These are phyloP conservation scores for Nibea albiflora DNA, from an alignment of 2,113 vertebrate genomes.

Conservation along the genomic window DNA sequence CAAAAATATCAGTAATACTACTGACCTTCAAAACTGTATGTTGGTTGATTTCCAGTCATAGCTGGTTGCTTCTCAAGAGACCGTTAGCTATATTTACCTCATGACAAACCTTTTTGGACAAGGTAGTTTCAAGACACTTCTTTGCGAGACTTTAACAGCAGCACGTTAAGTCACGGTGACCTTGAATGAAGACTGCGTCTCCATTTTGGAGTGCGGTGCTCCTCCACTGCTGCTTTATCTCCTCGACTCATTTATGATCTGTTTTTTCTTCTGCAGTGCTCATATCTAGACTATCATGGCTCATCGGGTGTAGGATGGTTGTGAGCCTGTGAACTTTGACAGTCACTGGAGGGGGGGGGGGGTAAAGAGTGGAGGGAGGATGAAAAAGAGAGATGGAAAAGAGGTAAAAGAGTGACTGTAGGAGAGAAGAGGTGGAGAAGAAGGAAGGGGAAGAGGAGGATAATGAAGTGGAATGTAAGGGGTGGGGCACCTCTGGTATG, in stretches of 20 bases:
- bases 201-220: constrained; percentile 37
- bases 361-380: neutral
- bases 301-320: constrained; percentile 34
- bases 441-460: constrained; percentile 69
- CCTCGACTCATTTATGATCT: constrained; percentile 18
- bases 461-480: constrained; percentile 82
- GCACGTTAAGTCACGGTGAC: constrained; percentile 34
- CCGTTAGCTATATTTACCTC: constrained; percentile 5
- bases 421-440: constrained; percentile 47
- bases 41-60: neutral
- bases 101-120: neutral
- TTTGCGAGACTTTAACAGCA: neutral
- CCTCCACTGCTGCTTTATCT: constrained; percentile 15
- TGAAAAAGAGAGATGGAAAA: constrained; percentile 40
- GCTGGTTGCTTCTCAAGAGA: neutral
- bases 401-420: constrained; percentile 30
- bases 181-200: constrained; percentile 41
- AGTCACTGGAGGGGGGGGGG: constrained; percentile 2
- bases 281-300: constrained; percentile 26
- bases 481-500: constrained; percentile 84
- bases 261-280: constrained; percentile 17
- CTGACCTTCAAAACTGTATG: constrained; percentile 34
- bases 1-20: neutral
- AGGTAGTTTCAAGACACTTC: constrained; percentile 3
- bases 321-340: constrained; percentile 37